These are phyloP conservation scores for Aulostomus chinensis DNA, from an alignment of 2,797 vertebrate species.

Conservation along the genomic window DNA sequence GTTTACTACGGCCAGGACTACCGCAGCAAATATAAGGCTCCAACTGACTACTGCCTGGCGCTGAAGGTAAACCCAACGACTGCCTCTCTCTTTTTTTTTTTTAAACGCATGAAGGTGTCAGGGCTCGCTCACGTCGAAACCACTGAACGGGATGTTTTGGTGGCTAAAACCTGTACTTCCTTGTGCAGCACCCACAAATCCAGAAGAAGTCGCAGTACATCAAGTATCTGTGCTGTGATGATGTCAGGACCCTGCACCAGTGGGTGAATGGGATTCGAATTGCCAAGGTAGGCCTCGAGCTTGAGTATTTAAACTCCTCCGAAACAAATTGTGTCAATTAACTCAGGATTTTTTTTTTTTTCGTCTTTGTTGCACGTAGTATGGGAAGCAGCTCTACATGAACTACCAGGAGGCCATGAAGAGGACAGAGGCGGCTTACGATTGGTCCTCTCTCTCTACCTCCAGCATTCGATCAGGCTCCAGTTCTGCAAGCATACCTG, in stretches of 20 bases:
- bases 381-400: conserved; percentile 92
- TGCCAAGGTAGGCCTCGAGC: conserved; percentile 86
- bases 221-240: conserved; percentile 97
- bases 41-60: conserved; percentile 95
- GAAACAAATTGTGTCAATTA: neutral
- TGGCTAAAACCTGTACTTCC: conserved; percentile 2
- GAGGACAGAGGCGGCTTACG: conserved; percentile 93
- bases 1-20: conserved; percentile 97
- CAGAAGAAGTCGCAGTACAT: conserved; percentile 99
- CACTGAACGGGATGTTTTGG: too few relatives aligned
- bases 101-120: too few relatives aligned
- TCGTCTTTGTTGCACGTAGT: conserved; percentile 74
- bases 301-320: neutral
- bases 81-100: too few relatives aligned
- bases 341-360: neutral
- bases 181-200: conserved; percentile 92
- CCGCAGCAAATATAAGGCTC: conserved; percentile 96
- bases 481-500: conserved; percentile 94
- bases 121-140: too few relatives aligned
- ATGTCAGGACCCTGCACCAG: conserved; percentile 94
- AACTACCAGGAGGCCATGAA: conserved; percentile 98
- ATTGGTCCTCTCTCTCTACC: conserved; percentile 97
- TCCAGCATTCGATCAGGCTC: conserved; percentile 96
- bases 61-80: conserved; percentile 84
- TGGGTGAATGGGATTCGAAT: conserved; percentile 98